phyloP scores from a whole-genome alignment of 1,140 invertebrate species.

The Carposina sasakii region DNA sequence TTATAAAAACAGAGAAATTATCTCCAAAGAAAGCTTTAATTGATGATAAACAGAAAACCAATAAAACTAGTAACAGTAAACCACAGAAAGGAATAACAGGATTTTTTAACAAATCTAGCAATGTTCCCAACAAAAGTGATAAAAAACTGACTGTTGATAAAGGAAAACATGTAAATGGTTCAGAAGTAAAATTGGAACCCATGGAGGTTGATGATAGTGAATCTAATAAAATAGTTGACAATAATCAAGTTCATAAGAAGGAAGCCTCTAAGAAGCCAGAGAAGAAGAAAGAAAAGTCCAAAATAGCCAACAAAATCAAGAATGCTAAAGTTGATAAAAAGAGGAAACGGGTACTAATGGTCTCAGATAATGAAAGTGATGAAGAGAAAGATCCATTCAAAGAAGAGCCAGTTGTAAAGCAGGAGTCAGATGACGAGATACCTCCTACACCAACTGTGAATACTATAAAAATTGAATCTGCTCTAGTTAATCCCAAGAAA shows the following conservation, averaged over 20 bases:
- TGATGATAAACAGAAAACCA: slow-evolving; percentile 21
- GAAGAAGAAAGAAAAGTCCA: too few relatives aligned
- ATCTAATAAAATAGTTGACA: slow-evolving; percentile 1
- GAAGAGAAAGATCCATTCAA: slow-evolving; percentile 49
- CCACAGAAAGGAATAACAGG: slow-evolving; percentile 48
- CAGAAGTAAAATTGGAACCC: slow-evolving; percentile 13
- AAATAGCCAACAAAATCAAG: too few relatives aligned
- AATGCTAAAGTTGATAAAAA: slow-evolving; percentile 57
- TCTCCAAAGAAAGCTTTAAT: slow-evolving; percentile 29
- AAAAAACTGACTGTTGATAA: slow-evolving; percentile 17
- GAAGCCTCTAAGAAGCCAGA: slow-evolving; percentile 15
- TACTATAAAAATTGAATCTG: slow-evolving; percentile 56
- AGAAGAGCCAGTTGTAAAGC: slow-evolving; percentile 20
- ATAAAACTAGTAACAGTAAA: slow-evolving; percentile 28
- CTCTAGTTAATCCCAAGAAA: slow-evolving; percentile 59
- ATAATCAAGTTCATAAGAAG: slow-evolving; percentile 13
- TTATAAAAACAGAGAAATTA: slow-evolving; percentile 16
- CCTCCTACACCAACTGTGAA: slow-evolving; percentile 53
- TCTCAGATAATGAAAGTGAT: slow-evolving; percentile 65
- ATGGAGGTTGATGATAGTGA: too few relatives aligned
- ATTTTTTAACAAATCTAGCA: slow-evolving; percentile 48
- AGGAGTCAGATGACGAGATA: slow-evolving; percentile 63
- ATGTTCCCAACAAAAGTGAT: slow-evolving; percentile 21
- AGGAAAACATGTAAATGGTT: slow-evolving; percentile 10
- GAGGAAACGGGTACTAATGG: slow-evolving; percentile 52